Base-by-base conservation (phyloP, 1,140 invertebrate species). In the Oscheius sp. region DNA sequence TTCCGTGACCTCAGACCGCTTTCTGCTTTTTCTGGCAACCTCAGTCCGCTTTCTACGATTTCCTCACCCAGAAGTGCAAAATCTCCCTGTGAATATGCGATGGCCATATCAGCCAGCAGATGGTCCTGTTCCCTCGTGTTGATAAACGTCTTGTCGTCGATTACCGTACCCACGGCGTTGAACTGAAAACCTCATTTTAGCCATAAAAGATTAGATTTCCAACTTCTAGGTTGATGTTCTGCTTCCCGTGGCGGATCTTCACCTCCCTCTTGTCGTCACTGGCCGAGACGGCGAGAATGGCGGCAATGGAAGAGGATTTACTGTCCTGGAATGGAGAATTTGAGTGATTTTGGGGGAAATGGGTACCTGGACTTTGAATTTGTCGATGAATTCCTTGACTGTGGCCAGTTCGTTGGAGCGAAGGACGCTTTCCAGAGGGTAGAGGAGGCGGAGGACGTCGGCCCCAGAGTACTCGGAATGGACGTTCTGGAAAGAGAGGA, bases 41-140 rank as follows among this genome's bases (percentile, higher is more conserved):
- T n/a, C n/a, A n/a, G n/a, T n/a, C n/a, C n/a, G n/a, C n/a, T n/a
- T n/a, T n/a, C n/a, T n/a, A n/a, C n/a, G n/a, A n/a, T n/a, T n/a
- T n/a, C n/a, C n/a, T n/a, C n/a, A n/a, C n/a, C n/a, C 79, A 96
- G 88, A 4, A 98, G 82, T 85, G 93, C 95, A 79, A 95, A 90
- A 87, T 97, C 94, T 36, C 85, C 80, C 1, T 88, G 88, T 69
- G 88, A 85, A 84, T 93, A 91, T 61, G 90, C 91, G 79, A 92
- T 88, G 28, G 93, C 78, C 81, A 97, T 87, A 68, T 91, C 88
- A 38, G 90, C 87, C 29, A 97, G 83, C n/a, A 95, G 83, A 34
- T 88, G 86, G 76, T 92, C 90, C 82, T 95, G 93, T 83, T 93
- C 92, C 15, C 88, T 86, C 0, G 92, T 92, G 7, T 4, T 13